A percentile compares a stretch with the other conserved stretches of the same genome.
Evolutionary conservation across 2,888 invertebrate genomes (phyloP).

Genomic region (Autographa pulchrina): DNA sequence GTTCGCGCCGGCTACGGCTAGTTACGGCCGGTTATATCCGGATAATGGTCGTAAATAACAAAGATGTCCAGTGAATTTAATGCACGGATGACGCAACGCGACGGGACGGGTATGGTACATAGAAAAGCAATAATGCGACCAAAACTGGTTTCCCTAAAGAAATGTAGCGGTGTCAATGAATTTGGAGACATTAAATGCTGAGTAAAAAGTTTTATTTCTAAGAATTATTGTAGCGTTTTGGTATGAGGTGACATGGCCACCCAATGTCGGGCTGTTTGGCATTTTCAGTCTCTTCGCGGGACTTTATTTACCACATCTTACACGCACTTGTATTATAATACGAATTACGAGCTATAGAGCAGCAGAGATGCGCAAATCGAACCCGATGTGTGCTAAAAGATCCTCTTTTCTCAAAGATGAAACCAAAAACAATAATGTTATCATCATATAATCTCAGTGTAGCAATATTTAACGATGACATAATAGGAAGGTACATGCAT

Average conservation of each 20-base stretch:
- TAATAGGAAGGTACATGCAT: background rate
- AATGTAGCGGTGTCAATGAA: conserved; percentile 3
- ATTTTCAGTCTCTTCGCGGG: no score
- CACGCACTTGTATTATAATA: no score
- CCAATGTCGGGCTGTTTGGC: background rate
- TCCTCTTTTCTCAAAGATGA: no score
- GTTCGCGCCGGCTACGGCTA: conserved; percentile 44
- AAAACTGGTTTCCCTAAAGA: conserved; percentile 36
- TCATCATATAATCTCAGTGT: background rate
- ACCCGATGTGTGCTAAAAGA: no score
- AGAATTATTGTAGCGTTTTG: background rate
- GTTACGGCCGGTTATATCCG: conserved; percentile 49
- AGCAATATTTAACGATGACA: background rate
- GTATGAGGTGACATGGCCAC: background rate
- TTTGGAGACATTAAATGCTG: conserved; percentile 6
- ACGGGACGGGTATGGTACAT: conserved; percentile 47
- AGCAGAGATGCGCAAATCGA: no score
- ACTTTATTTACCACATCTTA: no score
- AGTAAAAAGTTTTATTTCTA: background rate
- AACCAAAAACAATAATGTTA: no score
- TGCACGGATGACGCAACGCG: conserved; percentile 48
- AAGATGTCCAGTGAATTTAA: conserved; percentile 56
- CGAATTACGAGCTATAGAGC: no score
- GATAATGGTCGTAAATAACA: conserved; percentile 60
- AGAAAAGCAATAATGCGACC: conserved; percentile 23